phyloP scores from a whole-genome alignment of 2,888 invertebrate species.

The Idaea dimidiata region DNA sequence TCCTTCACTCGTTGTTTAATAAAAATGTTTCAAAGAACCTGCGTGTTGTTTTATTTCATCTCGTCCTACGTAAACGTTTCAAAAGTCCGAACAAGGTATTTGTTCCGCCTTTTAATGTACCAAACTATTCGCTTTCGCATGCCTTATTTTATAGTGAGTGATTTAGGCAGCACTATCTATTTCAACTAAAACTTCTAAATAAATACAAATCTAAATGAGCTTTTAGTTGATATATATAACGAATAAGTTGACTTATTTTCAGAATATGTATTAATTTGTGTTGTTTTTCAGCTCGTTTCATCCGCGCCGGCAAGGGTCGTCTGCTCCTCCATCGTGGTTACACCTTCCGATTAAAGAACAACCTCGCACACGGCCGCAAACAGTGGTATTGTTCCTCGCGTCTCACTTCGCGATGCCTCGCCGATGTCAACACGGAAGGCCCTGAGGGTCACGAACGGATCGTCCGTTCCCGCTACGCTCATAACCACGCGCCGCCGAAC shows the following conservation, averaged over 20 bases:
- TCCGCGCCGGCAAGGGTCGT: slow-evolving; percentile 73
- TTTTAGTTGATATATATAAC: background rate
- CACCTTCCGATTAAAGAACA: slow-evolving; percentile 75
- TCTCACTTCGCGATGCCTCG: slow-evolving; percentile 72
- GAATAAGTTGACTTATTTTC: slow-evolving; percentile 6
- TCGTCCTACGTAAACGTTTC: background rate
- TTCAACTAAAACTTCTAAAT: background rate
- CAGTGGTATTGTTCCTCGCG: slow-evolving; percentile 78
- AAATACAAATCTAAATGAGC: background rate
- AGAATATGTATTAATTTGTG: slow-evolving; percentile 28
- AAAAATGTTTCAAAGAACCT: slow-evolving; percentile 8
- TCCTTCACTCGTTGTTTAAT: slow-evolving; percentile 6
- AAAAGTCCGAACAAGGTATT: slow-evolving; percentile 7
- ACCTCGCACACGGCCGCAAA: slow-evolving; percentile 75
- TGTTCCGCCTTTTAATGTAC: slow-evolving; percentile 15
- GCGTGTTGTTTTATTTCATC: slow-evolving; percentile 20
- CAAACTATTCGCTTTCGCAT: background rate
- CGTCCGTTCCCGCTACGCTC: slow-evolving; percentile 72
- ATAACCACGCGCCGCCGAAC: slow-evolving; percentile 76
- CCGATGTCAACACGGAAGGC: slow-evolving; percentile 75
- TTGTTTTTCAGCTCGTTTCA: slow-evolving; percentile 64
- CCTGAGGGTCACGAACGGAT: slow-evolving; percentile 77
- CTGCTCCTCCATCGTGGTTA: slow-evolving; percentile 72
- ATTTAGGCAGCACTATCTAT: background rate
- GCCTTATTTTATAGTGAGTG: background rate